Evolutionary conservation across 2,797 vertebrate genomes (phyloP), one percentile per base, ranked within the genome.

Genomic region (Hyperoplus immaculatus): DNA sequence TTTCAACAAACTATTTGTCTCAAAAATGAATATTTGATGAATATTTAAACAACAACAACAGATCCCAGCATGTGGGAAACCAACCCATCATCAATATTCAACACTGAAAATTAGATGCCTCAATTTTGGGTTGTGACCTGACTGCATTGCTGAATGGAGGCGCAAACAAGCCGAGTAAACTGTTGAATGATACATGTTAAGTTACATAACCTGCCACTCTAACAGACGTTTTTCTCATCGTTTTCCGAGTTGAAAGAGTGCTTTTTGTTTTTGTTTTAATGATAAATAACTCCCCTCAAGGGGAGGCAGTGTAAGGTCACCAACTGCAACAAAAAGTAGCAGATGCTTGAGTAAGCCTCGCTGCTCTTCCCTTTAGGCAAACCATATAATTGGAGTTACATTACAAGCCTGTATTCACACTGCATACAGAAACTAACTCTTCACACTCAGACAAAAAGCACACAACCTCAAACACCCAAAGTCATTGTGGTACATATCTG

Each of bases 271-370:
- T 75, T 57, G 72, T 85, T 86, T 76, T 75, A 62, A 83, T 87
- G 80, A 87, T 84, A 80, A 91, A 88, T 86, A 82, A 83, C 59
- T 72, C 55, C 73, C 81, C 81, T 81, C 55, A 76, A 77, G 70
- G 59, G 47, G 68, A 82, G 80, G 76, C 76, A 70, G 69, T 77
- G 80, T 73, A 74, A 87, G 89, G 89, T 90, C 88, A 91, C 83
- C 36, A 68, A 83, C 75, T 75, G 54, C 78, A 86, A 83, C 72
- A 83, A 77, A 87, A 88, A 83, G 66, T 57, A 89, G 77, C 92
- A 93, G 89, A 91, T 91, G 91, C 88, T 92, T 18, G 53, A 90
- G 69, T 78, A 83, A 87, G 86, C 85, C 84, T 91, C 69, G 72
- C 59, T 89, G 87, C 85, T 73, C 71, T 87, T 82, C 74, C 87